phyloP scores from a whole-genome alignment of 1,140 invertebrate genomes.

The Leucophenga varia region DNA sequence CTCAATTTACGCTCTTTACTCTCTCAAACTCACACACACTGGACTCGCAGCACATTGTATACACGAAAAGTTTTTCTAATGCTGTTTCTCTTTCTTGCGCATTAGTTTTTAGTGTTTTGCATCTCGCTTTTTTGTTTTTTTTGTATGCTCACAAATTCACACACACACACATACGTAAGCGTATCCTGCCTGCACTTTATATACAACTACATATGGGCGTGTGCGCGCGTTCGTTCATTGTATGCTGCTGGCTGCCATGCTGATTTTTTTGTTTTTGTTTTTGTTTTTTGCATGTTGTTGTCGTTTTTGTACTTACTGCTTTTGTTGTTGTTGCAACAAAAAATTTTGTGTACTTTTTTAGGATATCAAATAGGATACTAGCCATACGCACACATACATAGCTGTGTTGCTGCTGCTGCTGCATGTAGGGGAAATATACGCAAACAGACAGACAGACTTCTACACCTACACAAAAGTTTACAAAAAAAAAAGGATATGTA shows the following conservation, averaged over 20 bases:
- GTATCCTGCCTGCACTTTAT: too few species aligned
- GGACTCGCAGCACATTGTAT: conserved; percentile 5
- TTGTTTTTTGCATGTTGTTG: too few species aligned
- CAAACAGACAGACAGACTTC: too few species aligned
- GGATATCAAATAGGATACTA: conserved; percentile 53
- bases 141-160: conserved; percentile 20
- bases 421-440: too few species aligned
- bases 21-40: conserved; percentile 18
- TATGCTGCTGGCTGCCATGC: conserved; percentile 16
- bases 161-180: conserved; percentile 11
- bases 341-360: conserved; percentile 55
- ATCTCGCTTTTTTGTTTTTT: conserved; percentile 55
- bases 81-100: conserved; percentile 54
- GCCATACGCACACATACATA: too few species aligned
- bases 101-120: conserved; percentile 55
- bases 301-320: too few species aligned
- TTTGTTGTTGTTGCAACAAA: conserved; percentile 32
- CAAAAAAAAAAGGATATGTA: neutral
- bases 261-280: conserved; percentile 27
- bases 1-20: conserved; percentile 27
- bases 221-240: conserved; percentile 36
- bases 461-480: too few species aligned
- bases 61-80: conserved; percentile 33
- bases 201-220: conserved; percentile 54
- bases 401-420: too few species aligned